Base-by-base conservation (phyloP, 2,888 invertebrate genomes). In the Noctua janthina region DNA sequence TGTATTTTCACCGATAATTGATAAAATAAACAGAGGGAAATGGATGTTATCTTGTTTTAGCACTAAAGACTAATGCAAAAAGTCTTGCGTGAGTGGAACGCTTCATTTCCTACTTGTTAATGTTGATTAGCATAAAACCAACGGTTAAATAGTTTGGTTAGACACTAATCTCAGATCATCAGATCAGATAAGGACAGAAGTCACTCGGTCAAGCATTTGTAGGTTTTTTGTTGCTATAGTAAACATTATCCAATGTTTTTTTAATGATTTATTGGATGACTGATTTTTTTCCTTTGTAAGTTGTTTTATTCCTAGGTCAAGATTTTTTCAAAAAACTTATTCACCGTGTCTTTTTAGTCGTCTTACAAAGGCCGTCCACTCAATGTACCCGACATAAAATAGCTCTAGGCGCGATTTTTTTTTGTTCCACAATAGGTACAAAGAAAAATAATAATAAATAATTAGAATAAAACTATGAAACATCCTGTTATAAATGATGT, bases 51-150 rank as follows among this genome's bases (percentile, higher is more conserved):
- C 74, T 54, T 79, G 35, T 82, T 68, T 23, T 46, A 46, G 15
- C n/a, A 74, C 39, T 43, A n/a, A 20, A 71, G 43, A 56, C n/a
- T 35, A 64, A 71, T 72, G 51, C 29, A 35, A 29, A 35, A 67
- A 23, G 10, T n/a, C 43, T 59, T 29, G 68, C 8, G 49, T 68
- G 3, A 46, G 15, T 62, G 4, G n/a, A 62, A 39, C 49, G 15
- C 54, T 79, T 51, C 3, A 71, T 80, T 84, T 83, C 74, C 82
- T 84, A 51, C 74, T 80, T 54, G 56, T 39, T 71, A 39, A 29
- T 43, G 0, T 72, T 54, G 66, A 72, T 56, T 29, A 69, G 39
- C 49, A 73, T 64, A 51, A 64, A 62, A 62, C 2, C 6, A 29
- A 71, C 54, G 39, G 35, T 66, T 39, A 59, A 75, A 66, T 56